A percentile compares a stretch with the other conserved stretches of the same genome.
Evolutionary conservation across 2,797 vertebrate species (phyloP).

Genomic region (Alectoris magna): DNA sequence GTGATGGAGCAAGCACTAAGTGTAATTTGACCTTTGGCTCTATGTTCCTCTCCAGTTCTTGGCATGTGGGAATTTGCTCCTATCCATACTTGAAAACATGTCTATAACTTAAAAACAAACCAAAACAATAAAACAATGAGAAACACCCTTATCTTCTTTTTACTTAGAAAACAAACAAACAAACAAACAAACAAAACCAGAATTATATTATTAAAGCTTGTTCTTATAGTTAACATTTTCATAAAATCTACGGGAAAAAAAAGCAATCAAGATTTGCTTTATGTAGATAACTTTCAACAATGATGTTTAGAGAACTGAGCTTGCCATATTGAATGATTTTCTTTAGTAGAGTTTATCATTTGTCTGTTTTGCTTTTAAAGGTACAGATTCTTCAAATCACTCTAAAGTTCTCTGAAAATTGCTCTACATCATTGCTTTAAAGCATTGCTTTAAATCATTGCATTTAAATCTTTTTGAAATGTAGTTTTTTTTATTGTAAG

Average conservation of each 20-base stretch:
- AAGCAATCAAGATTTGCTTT: not conserved
- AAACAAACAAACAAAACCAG: no score
- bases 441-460: not conserved
- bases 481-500: not conserved
- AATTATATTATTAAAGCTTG: not conserved
- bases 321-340: not conserved
- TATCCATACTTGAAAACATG: not conserved
- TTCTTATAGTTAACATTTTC: not conserved
- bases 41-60: not conserved
- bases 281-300: not conserved
- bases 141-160: not conserved
- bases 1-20: slow-evolving; percentile 6
- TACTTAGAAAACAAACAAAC: not conserved
- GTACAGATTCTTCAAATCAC: not conserved
- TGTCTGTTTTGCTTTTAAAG: not conserved
- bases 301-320: not conserved
- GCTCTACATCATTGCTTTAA: no score
- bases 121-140: not conserved
- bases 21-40: slow-evolving; percentile 25
- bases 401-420: not conserved
- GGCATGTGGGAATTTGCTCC: not conserved
- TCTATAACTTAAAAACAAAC: not conserved
- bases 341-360: not conserved
- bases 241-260: not conserved
- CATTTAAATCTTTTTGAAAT: not conserved